Conservation (phyloP, 2,888 invertebrate genomes). For the Galerucella calmariensis region DNA sequence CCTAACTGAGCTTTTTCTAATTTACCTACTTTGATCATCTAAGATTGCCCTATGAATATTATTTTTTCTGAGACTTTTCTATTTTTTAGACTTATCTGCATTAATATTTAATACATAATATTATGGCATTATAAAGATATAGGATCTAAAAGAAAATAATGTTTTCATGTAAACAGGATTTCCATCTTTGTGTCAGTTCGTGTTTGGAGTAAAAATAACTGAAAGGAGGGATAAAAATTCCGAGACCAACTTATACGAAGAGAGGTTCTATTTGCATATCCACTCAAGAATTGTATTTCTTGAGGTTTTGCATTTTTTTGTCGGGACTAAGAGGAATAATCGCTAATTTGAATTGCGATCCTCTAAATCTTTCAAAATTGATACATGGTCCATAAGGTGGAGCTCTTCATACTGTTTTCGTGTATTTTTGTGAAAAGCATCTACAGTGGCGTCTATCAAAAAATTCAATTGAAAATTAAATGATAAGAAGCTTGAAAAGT, state of each 20-base stretch:
- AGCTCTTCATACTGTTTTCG: constrained; percentile 23
- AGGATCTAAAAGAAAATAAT: not conserved
- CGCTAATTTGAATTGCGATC: constrained; percentile 63
- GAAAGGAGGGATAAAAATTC: constrained; percentile 33
- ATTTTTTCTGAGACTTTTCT: no score
- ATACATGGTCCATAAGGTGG: constrained; percentile 54
- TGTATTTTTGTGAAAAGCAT: not conserved
- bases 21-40: no score
- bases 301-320: constrained; percentile 55
- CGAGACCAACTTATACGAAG: constrained; percentile 40
- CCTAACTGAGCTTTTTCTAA: no score
- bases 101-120: not conserved
- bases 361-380: constrained; percentile 63
- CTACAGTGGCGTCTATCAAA: not conserved
- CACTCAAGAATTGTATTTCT: constrained; percentile 52
- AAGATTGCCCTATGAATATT: no score
- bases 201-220: constrained; percentile 40
- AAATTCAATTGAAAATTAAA: not conserved
- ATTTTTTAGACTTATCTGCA: not conserved
- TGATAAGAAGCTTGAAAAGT: no score
- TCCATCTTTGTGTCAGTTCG: constrained; percentile 32
- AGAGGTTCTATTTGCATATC: constrained; percentile 50
- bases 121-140: constrained; percentile 4
- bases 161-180: constrained; percentile 27
- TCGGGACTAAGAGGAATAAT: constrained; percentile 55